phyloP scores from a whole-genome alignment of 2,113 vertebrate species.

The Phyllostomus hastatus region DNA sequence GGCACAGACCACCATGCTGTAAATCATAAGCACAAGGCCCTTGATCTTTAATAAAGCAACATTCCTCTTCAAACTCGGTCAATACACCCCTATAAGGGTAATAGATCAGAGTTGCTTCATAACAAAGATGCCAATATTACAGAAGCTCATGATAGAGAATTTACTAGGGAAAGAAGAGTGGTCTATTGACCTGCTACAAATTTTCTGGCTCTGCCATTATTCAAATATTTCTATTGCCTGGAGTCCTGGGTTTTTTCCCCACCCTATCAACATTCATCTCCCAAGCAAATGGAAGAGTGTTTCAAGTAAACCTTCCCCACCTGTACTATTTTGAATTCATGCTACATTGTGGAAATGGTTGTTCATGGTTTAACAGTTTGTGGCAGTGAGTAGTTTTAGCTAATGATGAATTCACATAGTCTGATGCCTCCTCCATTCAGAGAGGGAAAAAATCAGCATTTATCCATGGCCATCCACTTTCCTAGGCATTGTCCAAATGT shows the following conservation, averaged over 20 bases:
- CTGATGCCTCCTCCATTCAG: background rate
- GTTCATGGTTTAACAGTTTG: background rate
- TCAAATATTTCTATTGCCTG: slow-evolving; percentile 35
- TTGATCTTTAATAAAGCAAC: background rate
- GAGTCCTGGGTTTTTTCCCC: background rate
- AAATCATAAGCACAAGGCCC: slow-evolving; percentile 13
- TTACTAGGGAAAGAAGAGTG: slow-evolving; percentile 12
- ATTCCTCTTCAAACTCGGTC: background rate
- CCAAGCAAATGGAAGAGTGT: background rate
- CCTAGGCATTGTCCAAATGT: background rate
- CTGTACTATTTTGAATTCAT: background rate
- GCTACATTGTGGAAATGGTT: background rate
- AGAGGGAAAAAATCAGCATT: background rate
- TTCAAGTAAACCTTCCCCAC: background rate
- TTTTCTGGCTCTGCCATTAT: background rate
- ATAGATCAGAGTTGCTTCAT: slow-evolving; percentile 36
- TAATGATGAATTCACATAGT: background rate
- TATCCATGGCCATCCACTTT: background rate
- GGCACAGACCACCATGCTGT: background rate
- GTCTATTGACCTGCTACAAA: slow-evolving; percentile 9
- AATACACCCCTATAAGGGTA: background rate
- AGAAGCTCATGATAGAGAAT: slow-evolving; percentile 38
- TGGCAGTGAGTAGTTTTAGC: background rate
- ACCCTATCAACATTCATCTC: background rate
- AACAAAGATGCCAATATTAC: slow-evolving; percentile 38